Evolutionary conservation across 2,888 invertebrate genomes (phyloP), one percentile per base, ranked within the genome.

Genomic region (Heliconius cydno): DNA sequence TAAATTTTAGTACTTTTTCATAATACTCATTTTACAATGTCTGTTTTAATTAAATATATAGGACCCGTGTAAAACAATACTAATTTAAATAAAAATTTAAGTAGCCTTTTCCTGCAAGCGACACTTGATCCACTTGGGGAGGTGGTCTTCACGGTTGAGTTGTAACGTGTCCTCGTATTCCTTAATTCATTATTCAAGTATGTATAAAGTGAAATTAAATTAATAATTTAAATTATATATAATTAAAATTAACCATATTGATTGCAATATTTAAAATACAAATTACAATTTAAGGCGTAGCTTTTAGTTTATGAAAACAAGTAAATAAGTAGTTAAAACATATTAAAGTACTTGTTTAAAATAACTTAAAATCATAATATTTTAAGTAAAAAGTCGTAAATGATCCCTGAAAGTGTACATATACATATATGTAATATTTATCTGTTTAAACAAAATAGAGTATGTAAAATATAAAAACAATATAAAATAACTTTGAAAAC

Each of bases 121-220:
- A 82, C 85, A 87, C 83, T 83, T 80, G 85, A 87, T 85, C 82
- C 82, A 82, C 81, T 84, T 84, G 79, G 78, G 81, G 83, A 82
- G 85, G 86, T 86, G 85, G 86, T 85, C 86, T 85, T 85, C 83
- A 84, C 85, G 84, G 84, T 84, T 83, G 85, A 85, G 79, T 82
- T 80, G 83, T 76, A 82, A 80, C 82, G 79, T 84, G 84, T 86
- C 84, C 83, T 85, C 85, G 83, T 83, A 82, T 86, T 85, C 82
- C 83, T 84, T 80, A 81, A 82, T 85, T 80, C 78, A 83, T 82
- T 82, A 79, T 83, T 75, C 78, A 78, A 79, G 76, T 80, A 83
- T 81, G 79, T 83, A 82, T 80, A 80, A 83, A 83, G 34, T 79
- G 41, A 70, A 79, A 41, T 60, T 68, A 74, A 68, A 3, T 67